Evolutionary conservation across 2,888 invertebrate genomes (phyloP).

Genomic region (Melanchra persicariae): DNA sequence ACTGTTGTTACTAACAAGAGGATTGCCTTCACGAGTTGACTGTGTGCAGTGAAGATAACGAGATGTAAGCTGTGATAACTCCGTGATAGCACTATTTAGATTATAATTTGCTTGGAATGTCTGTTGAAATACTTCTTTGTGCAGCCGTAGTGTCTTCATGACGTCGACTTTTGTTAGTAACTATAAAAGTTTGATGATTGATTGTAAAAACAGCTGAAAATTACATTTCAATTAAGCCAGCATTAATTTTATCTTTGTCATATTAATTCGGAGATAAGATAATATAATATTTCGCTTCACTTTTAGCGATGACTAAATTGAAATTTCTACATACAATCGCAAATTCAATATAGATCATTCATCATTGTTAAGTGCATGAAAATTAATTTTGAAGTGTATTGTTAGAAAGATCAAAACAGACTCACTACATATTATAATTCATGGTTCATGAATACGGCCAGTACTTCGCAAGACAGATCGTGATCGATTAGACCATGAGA

Average conservation of each 20-base stretch:
- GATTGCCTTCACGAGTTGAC: slow-evolving; percentile 22
- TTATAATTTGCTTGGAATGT: slow-evolving; percentile 49
- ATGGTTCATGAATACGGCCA: slow-evolving; percentile 60
- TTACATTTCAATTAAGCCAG: slow-evolving; percentile 16
- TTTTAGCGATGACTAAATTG: slow-evolving; percentile 14
- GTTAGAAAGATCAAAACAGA: slow-evolving; percentile 38
- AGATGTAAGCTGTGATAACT: slow-evolving; percentile 48
- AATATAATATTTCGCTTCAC: not conserved
- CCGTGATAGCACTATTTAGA: slow-evolving; percentile 50
- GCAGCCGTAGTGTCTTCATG: slow-evolving; percentile 8
- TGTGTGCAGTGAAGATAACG: slow-evolving; percentile 49
- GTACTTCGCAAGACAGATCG: slow-evolving; percentile 70
- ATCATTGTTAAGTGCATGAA: slow-evolving; percentile 24
- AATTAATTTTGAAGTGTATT: slow-evolving; percentile 19
- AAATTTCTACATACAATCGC: not conserved
- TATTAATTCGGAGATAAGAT: slow-evolving; percentile 39
- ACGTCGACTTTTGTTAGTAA: slow-evolving; percentile 10
- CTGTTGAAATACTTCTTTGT: slow-evolving; percentile 41
- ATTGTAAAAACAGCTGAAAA: slow-evolving; percentile 23
- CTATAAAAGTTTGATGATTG: slow-evolving; percentile 25
- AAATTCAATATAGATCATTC: slow-evolving; percentile 16
- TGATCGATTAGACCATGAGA: slow-evolving; percentile 72
- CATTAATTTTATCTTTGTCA: slow-evolving; percentile 31
- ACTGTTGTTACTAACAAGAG: slow-evolving; percentile 10
- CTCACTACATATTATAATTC: slow-evolving; percentile 38